Conservation (phyloP, 2,113 vertebrate genomes). For the Shinisaurus crocodilurus region DNA sequence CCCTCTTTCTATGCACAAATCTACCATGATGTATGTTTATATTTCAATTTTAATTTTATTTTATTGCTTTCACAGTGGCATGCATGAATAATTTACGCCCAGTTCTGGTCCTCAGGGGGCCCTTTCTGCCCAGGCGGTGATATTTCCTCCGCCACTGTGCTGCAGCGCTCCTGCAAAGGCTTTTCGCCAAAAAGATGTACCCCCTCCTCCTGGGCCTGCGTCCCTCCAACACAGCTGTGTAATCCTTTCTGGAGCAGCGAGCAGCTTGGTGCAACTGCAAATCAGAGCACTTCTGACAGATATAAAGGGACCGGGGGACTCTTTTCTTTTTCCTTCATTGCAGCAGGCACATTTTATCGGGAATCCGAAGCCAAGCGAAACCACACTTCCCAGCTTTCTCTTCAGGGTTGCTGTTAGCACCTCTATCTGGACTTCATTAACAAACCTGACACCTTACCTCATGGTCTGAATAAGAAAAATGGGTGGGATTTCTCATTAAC, state of each 20-base stretch:
- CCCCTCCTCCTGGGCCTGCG: not conserved
- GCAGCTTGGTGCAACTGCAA: not conserved
- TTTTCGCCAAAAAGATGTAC: not conserved
- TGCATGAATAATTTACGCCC: conserved; percentile 63
- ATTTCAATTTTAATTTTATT: conserved; percentile 67
- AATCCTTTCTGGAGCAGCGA: not conserved
- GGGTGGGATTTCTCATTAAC: too few relatives aligned
- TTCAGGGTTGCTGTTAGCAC: too few relatives aligned
- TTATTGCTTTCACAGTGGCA: conserved; percentile 57
- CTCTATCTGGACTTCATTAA: not conserved
- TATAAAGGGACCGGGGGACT: not conserved
- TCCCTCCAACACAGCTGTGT: not conserved
- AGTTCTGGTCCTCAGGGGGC: conserved; percentile 42
- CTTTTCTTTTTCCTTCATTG: not conserved
- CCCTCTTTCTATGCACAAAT: conserved; percentile 9
- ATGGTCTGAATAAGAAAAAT: not conserved
- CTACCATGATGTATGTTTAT: conserved; percentile 52
- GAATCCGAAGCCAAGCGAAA: not conserved
- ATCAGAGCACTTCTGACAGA: not conserved
- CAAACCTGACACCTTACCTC: not conserved
- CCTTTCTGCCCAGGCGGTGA: rapidly evolving
- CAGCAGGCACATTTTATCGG: not conserved
- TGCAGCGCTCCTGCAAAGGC: not conserved
- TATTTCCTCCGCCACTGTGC: conserved; percentile 44
- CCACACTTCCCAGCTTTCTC: not conserved